These are phyloP conservation scores for Rhinolophus ferrumequinum DNA, from an alignment of 2,113 vertebrate genomes.

Conservation along the genomic window DNA sequence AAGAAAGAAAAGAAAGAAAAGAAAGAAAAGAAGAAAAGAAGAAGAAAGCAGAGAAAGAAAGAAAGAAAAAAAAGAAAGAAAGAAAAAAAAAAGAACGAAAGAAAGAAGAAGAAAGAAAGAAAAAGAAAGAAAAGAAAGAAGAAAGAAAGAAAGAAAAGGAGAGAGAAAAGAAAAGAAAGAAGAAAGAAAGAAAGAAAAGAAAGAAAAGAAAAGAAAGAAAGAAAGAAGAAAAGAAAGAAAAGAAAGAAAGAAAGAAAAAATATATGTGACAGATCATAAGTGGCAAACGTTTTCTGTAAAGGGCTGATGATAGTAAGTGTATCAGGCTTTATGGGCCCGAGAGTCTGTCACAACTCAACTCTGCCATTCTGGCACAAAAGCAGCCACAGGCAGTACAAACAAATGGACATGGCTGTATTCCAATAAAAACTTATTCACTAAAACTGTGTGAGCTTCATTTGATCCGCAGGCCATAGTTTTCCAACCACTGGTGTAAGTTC, in stretches of 20 bases:
- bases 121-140: no score
- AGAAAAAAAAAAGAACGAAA: no score
- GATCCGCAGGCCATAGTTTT: not conserved
- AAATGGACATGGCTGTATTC: not conserved
- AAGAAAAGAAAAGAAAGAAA: no score
- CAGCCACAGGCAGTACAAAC: not conserved
- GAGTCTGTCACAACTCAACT: not conserved
- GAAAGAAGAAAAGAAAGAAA: no score
- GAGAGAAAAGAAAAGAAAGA: no score
- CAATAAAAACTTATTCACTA: constrained; percentile 1
- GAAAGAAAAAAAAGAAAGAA: no score
- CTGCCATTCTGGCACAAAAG: not conserved
- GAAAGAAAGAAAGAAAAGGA: no score
- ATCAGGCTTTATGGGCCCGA: not conserved
- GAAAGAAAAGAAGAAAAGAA: not conserved
- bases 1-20: no score
- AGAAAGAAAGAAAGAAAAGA: no score
- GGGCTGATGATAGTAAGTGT: not conserved
- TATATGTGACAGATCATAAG: not conserved
- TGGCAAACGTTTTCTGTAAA: not conserved
- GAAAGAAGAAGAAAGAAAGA: not conserved
- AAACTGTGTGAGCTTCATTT: not conserved
- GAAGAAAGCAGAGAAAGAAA: no score
- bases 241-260: no score
- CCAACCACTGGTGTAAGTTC: not conserved